Conservation (phyloP, 1,140 invertebrate species). For the Vanessa tameamea region DNA sequence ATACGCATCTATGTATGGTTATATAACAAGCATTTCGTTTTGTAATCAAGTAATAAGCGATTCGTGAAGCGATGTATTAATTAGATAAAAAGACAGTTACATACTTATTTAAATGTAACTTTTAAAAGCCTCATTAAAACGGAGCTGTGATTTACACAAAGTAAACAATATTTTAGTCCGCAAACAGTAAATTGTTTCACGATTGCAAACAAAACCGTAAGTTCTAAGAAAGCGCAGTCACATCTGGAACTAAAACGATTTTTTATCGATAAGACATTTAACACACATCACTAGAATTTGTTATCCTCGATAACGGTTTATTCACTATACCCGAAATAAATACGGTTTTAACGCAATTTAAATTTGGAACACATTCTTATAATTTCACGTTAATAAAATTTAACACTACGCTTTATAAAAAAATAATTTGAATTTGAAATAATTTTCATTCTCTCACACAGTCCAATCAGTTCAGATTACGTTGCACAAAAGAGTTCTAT, state of each 20-base stretch:
- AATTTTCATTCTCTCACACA: too few relatives aligned
- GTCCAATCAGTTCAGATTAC: too few relatives aligned
- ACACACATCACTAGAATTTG: constrained; percentile 3
- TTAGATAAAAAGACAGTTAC: too few relatives aligned
- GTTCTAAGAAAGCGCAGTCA: constrained; percentile 4
- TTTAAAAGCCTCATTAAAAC: constrained; percentile 19
- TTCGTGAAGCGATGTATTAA: too few relatives aligned
- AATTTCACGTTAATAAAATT: not conserved
- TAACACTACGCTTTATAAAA: not conserved
- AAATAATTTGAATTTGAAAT: not conserved
- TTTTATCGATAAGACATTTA: constrained; percentile 8
- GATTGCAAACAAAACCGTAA: constrained; percentile 2
- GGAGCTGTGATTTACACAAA: not conserved
- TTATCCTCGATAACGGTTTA: not conserved
- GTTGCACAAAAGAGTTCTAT: too few relatives aligned
- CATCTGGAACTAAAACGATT: constrained; percentile 9
- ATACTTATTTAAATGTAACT: not conserved
- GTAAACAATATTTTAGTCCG: constrained; percentile 8
- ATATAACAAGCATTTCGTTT: too few relatives aligned
- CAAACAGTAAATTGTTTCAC: constrained; percentile 17
- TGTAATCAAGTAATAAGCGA: too few relatives aligned
- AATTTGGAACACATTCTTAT: constrained; percentile 6
- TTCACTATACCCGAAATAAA: not conserved
- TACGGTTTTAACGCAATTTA: not conserved
- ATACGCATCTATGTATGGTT: too few relatives aligned